Evolutionary conservation across 2,888 invertebrate genomes (phyloP).

Genomic region (Mimas tiliae): DNA sequence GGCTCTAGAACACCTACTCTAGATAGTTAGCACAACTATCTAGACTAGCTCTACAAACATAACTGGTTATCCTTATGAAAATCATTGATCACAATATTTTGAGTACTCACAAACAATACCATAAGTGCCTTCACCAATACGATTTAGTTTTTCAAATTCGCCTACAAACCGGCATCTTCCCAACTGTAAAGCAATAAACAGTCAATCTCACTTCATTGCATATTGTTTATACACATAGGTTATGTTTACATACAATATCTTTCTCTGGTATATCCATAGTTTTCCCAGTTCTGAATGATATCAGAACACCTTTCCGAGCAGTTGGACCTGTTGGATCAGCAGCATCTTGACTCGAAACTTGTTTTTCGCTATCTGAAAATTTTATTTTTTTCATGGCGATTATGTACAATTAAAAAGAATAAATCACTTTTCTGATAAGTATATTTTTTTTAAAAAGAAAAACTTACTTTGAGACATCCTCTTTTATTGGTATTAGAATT

Average conservation of each 20-base stretch:
- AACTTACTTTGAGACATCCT: slow-evolving; percentile 73
- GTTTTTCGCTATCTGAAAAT: slow-evolving; percentile 75
- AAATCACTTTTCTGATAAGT: not conserved
- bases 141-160: slow-evolving; percentile 98
- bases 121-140: slow-evolving; percentile 99
- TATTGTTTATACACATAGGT: slow-evolving; percentile 46
- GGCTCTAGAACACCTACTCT: too few species aligned
- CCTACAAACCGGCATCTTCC: slow-evolving; percentile 96
- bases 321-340: slow-evolving; percentile 92
- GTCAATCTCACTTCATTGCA: not conserved
- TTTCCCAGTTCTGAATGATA: slow-evolving; percentile 92
- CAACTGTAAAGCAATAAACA: slow-evolving; percentile 81
- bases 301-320: slow-evolving; percentile 91
- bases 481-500: not conserved
- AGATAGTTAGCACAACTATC: too few species aligned
- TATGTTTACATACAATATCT: slow-evolving; percentile 88
- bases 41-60: too few species aligned
- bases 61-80: too few species aligned
- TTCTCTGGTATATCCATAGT: slow-evolving; percentile 94
- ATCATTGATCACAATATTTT: too few species aligned
- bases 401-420: not conserved
- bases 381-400: slow-evolving; percentile 26
- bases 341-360: slow-evolving; percentile 67
- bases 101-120: slow-evolving; percentile 95
- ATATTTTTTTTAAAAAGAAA: not conserved